Evolutionary conservation across 2,797 vertebrate genomes (phyloP), one percentile per base, ranked within the genome.

Genomic region (Ataeniobius toweri): DNA sequence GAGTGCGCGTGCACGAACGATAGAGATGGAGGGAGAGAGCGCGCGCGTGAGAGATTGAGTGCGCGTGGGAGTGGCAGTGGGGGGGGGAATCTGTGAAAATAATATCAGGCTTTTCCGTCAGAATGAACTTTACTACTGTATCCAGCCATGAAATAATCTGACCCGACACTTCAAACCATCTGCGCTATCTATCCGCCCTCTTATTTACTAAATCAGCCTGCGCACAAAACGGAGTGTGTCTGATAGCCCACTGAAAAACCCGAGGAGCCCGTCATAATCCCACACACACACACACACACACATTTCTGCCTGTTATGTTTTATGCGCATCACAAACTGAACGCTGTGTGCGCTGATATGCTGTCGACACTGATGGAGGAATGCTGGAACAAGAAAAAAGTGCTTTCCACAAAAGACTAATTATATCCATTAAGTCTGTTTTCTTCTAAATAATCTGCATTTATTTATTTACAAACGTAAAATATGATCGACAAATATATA

Each of bases 121-220:
- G 97, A 97, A 96, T 95, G 96, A 97, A 96, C 96, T 97, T 97
- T 94, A 91, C 94, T 96, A 94, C 96, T 96, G 96, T 96, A 97
- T 93, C 95, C 96, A 98, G 96, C 97, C 97, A 94, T 98, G 96
- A 96, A 96, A 94, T 99, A 97, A 99, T 98, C 94, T 96, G 97
- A 99, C 96, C 97, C 94, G 97, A 98, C 98, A 99, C 97, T 96
- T 98, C 96, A 97, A 97, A 97, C 97, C 97, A 98, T 98, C 97
- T 97, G 97, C 96, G 97, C 96, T 95, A 99, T 98, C 96, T 97
- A 99, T 98, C 97, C 96, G 96, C 96, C 97, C 96, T 98, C 97
- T 99, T 97, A 97, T 96, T 98, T 96, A 97, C 97, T 92, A 95
- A 95, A 96, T 95, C 96, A 94, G 96, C 94, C 95, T 93, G 94